Evolutionary conservation across 2,113 vertebrate species (phyloP), one percentile per base, ranked within the genome.

Genomic region (Gavialis gangeticus): DNA sequence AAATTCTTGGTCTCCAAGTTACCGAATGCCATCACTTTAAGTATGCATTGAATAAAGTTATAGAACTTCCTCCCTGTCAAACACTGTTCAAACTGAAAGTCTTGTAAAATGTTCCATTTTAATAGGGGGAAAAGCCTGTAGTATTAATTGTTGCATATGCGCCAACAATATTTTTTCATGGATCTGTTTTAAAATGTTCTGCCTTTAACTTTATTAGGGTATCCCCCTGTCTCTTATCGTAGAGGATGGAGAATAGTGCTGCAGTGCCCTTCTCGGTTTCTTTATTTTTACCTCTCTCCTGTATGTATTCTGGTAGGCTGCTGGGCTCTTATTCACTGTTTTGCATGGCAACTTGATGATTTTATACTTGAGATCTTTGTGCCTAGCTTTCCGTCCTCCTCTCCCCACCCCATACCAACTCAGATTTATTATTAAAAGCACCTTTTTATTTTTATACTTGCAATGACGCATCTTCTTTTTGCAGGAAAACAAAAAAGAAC

Each of bases 401-500:
- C 46, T 46, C 46, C 46, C 46, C 46, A 46, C 46, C 46, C 46
- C 46, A 9, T 46, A 13, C 4, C 12, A 37, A 46, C 14, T 71
- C 18, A 69, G 34, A 13, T 7, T 25, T 15, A 25, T 46, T 73
- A 46, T 13, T 46, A 15, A 46, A 22, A 22, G 2, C 37, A 46
- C 46, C 46, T 46, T 46, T 46, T 46, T 46, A 1, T 64, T 54
- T 37, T 84, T 62, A 63, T 62, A 3, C 57, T 60, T 91, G 79
- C 66, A 91, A 85, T 96, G 86, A 95, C 79, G 78, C 95, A 25
- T 92, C 86, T 92, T 96, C 63, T 90, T 92, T 96, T 96, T 97
- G 71, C 92, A 99, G 99, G 98, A 99, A 99, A 98, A 99, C 99
- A 92, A 99, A 99, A 98, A 99, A 99, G 99, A 99, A 99, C 98